These are phyloP conservation scores for Catagonus wagneri DNA, from an alignment of 2,113 vertebrate species.

Conservation along the genomic window DNA sequence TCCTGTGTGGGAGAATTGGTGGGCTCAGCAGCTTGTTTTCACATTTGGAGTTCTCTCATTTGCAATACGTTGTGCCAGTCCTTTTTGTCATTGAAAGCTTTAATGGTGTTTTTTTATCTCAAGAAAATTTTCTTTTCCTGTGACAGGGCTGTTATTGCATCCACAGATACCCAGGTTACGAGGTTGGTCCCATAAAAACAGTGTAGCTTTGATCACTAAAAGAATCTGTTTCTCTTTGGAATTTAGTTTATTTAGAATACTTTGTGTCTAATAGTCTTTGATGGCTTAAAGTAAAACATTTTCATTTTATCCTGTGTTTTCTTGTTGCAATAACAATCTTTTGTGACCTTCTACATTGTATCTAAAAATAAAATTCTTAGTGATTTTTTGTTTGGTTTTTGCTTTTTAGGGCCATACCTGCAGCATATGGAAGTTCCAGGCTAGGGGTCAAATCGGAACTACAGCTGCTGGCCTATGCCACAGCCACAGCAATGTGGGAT, in stretches of 20 bases:
- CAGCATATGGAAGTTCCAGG: too few species aligned
- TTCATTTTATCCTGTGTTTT: neutral
- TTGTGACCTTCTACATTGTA: neutral
- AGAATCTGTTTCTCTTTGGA: neutral
- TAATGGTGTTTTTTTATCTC: neutral
- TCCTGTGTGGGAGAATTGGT: neutral
- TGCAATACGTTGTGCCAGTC: neutral
- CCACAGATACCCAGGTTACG: neutral
- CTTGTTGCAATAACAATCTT: neutral
- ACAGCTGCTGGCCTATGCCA: too few species aligned
- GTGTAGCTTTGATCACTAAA: neutral
- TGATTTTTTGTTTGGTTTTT: neutral
- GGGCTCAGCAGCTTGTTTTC: neutral
- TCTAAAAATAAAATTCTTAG: neutral
- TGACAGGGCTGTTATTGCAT: neutral
- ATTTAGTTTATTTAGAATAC: neutral
- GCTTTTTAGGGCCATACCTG: too few species aligned
- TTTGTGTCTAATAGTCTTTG: neutral
- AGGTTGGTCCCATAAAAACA: neutral
- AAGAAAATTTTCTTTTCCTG: neutral
- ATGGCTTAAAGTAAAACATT: neutral
- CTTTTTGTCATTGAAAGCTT: neutral
- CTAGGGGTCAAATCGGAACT: too few species aligned
- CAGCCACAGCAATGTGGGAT: too few species aligned
- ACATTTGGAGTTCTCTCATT: neutral